A percentile compares a stretch with the other conserved stretches of the same genome.
Conservation (phyloP, 2,888 invertebrate genomes). For the Drosophila testacea region DNA sequence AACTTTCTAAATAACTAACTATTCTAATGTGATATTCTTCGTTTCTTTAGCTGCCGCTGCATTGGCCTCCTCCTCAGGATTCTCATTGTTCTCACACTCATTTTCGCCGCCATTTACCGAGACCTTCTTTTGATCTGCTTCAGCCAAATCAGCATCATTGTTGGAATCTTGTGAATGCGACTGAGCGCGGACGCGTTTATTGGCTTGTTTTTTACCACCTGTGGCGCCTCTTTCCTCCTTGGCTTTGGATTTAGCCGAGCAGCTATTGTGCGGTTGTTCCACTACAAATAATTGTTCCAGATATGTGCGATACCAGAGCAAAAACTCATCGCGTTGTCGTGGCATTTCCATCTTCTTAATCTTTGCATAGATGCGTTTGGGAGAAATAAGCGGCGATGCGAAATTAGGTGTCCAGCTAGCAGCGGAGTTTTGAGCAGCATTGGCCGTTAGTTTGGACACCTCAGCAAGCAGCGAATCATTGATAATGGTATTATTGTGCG, state of each 20-base stretch:
- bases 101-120: slow-evolving; percentile 51
- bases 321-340: slow-evolving; percentile 82
- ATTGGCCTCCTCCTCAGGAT: slow-evolving; percentile 78
- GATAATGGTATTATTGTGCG: slow-evolving; percentile 80
- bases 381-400: slow-evolving; percentile 76
- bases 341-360: slow-evolving; percentile 82
- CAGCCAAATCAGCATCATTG: slow-evolving; percentile 90
- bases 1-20: slow-evolving; percentile 19
- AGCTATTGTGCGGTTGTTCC: slow-evolving; percentile 49
- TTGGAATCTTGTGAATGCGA: slow-evolving; percentile 68
- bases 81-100: slow-evolving; percentile 83
- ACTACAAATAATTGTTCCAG: slow-evolving; percentile 78
- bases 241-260: slow-evolving; percentile 18
- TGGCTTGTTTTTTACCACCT: slow-evolving; percentile 38
- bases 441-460: slow-evolving; percentile 83
- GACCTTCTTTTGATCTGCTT: slow-evolving; percentile 91
- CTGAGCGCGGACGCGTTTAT: slow-evolving; percentile 62
- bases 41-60: slow-evolving; percentile 42
- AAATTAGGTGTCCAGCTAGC: slow-evolving; percentile 58
- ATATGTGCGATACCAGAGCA: slow-evolving; percentile 83
- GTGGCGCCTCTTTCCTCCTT: slow-evolving; percentile 22
- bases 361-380: slow-evolving; percentile 83
- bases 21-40: slow-evolving; percentile 44
- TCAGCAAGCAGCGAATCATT: slow-evolving; percentile 82
- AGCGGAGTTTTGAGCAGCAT: slow-evolving; percentile 79